Percentiles rank a stretch among this genome's conserved stretches.
Conservation (phyloP, 1,140 invertebrate species). For the Bombus fervidus region DNA sequence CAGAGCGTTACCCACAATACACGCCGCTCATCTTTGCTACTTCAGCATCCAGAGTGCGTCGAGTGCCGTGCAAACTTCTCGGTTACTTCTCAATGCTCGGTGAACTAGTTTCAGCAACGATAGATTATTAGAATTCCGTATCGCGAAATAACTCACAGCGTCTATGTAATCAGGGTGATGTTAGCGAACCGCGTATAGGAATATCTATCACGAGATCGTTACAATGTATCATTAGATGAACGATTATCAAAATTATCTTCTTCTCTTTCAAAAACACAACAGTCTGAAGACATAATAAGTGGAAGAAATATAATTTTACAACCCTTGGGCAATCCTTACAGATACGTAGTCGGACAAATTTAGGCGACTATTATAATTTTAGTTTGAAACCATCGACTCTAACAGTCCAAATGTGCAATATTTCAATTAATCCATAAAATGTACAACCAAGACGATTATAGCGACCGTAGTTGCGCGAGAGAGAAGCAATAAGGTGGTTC, state of each 20-base stretch:
- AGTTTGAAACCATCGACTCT: background rate
- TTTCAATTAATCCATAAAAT: background rate
- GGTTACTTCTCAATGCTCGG: constrained; percentile 30
- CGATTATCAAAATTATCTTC: background rate
- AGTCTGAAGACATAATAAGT: background rate
- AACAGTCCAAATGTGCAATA: background rate
- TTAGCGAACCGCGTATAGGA: background rate
- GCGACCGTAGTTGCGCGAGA: background rate
- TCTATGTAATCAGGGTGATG: background rate
- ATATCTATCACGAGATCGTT: background rate
- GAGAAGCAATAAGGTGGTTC: too few species aligned
- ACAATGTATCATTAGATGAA: background rate
- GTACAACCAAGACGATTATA: background rate
- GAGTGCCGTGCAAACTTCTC: constrained; percentile 38
- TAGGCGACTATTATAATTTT: background rate
- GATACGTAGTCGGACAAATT: background rate
- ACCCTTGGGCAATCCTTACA: too few species aligned
- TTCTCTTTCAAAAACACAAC: background rate
- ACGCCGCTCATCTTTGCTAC: constrained; percentile 20
- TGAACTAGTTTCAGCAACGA: constrained; percentile 28
- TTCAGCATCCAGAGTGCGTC: constrained; percentile 12
- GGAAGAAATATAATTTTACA: background rate
- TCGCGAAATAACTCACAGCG: background rate
- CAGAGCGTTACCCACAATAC: constrained; percentile 5
- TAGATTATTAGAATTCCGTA: constrained; percentile 16